Percentiles rank a stretch among this genome's conserved stretches.
These are phyloP conservation scores for Pelecanoides urinatrix DNA, from an alignment of 2,113 vertebrate genomes.

Conservation along the genomic window DNA sequence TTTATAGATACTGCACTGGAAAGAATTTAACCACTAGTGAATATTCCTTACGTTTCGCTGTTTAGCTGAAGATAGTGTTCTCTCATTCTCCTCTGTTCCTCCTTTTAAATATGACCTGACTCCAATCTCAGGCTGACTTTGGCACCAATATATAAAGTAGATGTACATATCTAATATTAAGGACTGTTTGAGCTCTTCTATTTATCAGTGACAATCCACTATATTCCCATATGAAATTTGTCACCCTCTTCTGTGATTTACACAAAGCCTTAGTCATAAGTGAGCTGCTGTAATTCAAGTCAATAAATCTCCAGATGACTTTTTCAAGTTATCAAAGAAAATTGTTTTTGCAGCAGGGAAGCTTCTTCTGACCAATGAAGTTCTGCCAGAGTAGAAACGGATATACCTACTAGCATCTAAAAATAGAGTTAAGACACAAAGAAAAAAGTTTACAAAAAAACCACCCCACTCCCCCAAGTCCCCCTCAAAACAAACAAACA, in stretches of 20 bases:
- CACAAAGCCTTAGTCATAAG: neutral
- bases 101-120: neutral
- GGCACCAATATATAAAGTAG: neutral
- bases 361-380: neutral
- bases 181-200: neutral
- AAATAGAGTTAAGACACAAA: neutral
- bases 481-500: too few relatives aligned
- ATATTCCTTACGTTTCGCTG: neutral
- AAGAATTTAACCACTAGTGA: neutral
- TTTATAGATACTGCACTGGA: neutral
- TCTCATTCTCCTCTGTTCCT: neutral
- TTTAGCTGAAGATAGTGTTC: neutral
- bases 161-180: neutral
- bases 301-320: neutral
- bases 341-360: neutral
- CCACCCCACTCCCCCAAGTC: too few relatives aligned
- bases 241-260: neutral
- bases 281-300: neutral
- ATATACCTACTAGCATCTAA: neutral
- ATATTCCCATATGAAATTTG: neutral
- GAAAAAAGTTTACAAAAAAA: neutral
- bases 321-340: neutral
- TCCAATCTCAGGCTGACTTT: neutral
- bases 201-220: neutral
- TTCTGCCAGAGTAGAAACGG: neutral